These are phyloP conservation scores for Parapristionchus giblindavisi DNA, from an alignment of 2,888 invertebrate genomes.

Conservation along the genomic window DNA sequence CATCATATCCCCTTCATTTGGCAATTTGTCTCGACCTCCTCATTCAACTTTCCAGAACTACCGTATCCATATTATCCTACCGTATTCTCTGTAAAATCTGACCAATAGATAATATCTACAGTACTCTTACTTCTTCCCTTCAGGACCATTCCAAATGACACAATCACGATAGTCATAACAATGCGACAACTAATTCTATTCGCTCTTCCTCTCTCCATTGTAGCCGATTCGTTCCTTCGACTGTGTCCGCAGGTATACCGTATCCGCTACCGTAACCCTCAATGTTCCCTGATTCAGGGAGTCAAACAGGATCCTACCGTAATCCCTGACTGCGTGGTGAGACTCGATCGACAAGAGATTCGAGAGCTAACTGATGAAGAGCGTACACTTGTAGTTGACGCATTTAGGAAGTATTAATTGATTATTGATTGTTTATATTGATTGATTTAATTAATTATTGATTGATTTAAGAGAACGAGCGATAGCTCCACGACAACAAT, in stretches of 20 bases:
- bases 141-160: too few relatives aligned
- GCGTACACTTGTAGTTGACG: conserved; percentile 16
- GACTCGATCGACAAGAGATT: conserved; percentile 1
- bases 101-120: too few relatives aligned
- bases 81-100: too few relatives aligned
- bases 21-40: too few relatives aligned
- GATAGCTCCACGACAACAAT: conserved; percentile 28
- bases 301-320: neutral
- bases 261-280: conserved; percentile 6
- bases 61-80: too few relatives aligned
- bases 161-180: too few relatives aligned
- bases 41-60: too few relatives aligned
- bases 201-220: too few relatives aligned
- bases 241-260: conserved; percentile 24
- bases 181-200: too few relatives aligned
- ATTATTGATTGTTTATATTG: neutral
- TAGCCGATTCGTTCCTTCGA: conserved; percentile 22
- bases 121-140: too few relatives aligned
- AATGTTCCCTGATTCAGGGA: neutral
- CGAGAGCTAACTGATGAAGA: conserved; percentile 32
- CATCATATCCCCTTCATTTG: too few relatives aligned
- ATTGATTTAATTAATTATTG: neutral
- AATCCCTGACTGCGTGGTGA: conserved; percentile 21
- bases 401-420: conserved; percentile 24
- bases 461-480: conserved; percentile 23